Evolutionary conservation across 2,797 vertebrate species (phyloP).

Genomic region (Pseudochirops corinnae): DNA sequence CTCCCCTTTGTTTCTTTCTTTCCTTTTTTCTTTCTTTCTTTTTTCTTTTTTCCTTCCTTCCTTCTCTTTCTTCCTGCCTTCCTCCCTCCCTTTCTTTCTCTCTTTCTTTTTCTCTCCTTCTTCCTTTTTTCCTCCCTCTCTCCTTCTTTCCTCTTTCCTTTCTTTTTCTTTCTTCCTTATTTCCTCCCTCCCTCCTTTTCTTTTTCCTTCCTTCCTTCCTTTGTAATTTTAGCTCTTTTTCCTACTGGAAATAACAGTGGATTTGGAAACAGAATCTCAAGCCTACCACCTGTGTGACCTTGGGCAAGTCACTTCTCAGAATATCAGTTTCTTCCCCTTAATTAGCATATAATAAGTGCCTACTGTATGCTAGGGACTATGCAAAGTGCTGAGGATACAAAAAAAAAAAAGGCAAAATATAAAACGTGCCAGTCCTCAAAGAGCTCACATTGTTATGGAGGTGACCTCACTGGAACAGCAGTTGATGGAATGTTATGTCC

Average conservation of each 20-base stretch:
- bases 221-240: neutral
- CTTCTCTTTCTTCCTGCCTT: too few relatives aligned
- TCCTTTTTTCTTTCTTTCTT: too few relatives aligned
- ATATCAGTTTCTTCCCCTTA: neutral
- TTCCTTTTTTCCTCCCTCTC: too few relatives aligned
- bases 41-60: too few relatives aligned
- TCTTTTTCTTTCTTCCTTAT: too few relatives aligned
- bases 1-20: too few relatives aligned
- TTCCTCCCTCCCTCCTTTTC: too few relatives aligned
- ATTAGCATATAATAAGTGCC: neutral
- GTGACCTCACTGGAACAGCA: neutral
- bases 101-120: too few relatives aligned
- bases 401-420: neutral
- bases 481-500: neutral
- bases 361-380: neutral
- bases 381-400: neutral
- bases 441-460: neutral
- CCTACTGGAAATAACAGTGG: neutral
- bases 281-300: conserved; percentile 16
- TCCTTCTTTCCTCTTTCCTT: too few relatives aligned
- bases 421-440: neutral
- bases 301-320: neutral
- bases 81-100: too few relatives aligned
- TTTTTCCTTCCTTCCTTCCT: neutral
- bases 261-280: neutral